Conservation (phyloP, 1,140 invertebrate genomes). For the Lethocerus indicus region DNA sequence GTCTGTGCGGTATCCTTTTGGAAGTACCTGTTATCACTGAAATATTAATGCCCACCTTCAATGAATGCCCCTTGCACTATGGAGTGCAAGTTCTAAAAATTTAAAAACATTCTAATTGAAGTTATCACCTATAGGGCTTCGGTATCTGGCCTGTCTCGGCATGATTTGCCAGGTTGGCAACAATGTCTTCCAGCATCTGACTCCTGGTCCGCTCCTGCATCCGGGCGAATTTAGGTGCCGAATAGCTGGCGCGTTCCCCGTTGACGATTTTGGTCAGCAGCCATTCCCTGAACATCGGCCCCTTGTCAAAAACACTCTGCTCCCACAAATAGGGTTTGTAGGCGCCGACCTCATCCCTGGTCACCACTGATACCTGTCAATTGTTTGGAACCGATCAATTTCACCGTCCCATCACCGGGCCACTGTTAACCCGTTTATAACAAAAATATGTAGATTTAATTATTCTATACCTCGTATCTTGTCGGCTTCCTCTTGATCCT, state of each 20-base stretch:
- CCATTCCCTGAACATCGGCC: conserved; percentile 81
- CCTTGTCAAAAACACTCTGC: conserved; percentile 40
- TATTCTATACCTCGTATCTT: conserved; percentile 52
- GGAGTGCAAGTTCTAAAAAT: too few relatives aligned
- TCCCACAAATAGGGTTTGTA: conserved; percentile 15
- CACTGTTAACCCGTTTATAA: too few relatives aligned
- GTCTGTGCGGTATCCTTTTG: too few relatives aligned
- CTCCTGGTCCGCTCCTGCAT: conserved; percentile 79
- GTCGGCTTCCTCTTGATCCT: conserved; percentile 69
- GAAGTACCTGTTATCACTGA: too few relatives aligned
- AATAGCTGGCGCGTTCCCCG: conserved; percentile 90
- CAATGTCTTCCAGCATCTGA: conserved; percentile 88
- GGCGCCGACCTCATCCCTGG: conserved; percentile 89
- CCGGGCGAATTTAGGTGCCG: conserved; percentile 88
- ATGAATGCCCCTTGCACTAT: too few relatives aligned
- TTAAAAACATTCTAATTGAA: too few relatives aligned
- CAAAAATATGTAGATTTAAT: too few relatives aligned
- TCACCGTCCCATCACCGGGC: too few relatives aligned
- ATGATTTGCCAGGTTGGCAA: conserved; percentile 84
- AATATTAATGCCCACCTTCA: too few relatives aligned
- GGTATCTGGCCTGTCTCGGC: conserved; percentile 90
- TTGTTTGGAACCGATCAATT: too few relatives aligned
- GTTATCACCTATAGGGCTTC: conserved; percentile 84
- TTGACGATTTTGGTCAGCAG: conserved; percentile 94
- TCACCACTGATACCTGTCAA: conserved; percentile 78